phyloP scores from a whole-genome alignment of 64 coral and sea anemone species.

The Catalaphyllia jardinei region DNA sequence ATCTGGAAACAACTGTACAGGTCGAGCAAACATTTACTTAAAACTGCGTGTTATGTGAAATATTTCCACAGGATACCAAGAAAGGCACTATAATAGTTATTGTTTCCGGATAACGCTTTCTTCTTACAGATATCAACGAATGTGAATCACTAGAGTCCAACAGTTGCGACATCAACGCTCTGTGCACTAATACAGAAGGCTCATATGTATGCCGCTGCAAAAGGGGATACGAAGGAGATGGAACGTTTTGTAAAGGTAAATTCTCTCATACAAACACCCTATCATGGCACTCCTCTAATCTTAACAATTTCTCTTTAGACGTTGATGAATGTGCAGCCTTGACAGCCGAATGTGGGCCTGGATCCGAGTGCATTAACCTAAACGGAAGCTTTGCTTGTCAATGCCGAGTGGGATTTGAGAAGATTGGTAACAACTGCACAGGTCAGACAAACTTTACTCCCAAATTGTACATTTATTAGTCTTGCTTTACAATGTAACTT shows the following conservation, averaged over 20 bases:
- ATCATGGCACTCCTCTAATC: background rate
- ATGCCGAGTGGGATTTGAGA: conserved; percentile 6
- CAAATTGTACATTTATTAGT: too few species aligned
- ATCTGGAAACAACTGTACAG: background rate
- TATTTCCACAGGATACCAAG: background rate
- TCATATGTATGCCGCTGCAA: conserved; percentile 40
- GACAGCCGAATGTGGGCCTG: background rate
- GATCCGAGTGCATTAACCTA: background rate
- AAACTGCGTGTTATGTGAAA: background rate
- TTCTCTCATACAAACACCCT: background rate
- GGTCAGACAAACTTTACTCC: background rate
- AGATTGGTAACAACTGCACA: background rate
- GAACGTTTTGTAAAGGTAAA: background rate
- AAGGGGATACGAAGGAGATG: conserved; percentile 34
- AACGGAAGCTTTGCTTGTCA: conserved; percentile 17
- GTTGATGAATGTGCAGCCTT: conserved; percentile 5
- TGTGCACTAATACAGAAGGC: conserved; percentile 53
- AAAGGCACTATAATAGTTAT: background rate
- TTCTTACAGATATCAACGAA: conserved; percentile 26
- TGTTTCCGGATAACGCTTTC: background rate
- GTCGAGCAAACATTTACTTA: background rate
- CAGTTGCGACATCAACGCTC: conserved; percentile 5
- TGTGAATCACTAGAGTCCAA: conserved; percentile 1
- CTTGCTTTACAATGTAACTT: too few species aligned
- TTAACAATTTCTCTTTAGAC: background rate